Evolutionary conservation across 2,888 invertebrate genomes (phyloP).

Genomic region (Pristionchus mayeri): DNA sequence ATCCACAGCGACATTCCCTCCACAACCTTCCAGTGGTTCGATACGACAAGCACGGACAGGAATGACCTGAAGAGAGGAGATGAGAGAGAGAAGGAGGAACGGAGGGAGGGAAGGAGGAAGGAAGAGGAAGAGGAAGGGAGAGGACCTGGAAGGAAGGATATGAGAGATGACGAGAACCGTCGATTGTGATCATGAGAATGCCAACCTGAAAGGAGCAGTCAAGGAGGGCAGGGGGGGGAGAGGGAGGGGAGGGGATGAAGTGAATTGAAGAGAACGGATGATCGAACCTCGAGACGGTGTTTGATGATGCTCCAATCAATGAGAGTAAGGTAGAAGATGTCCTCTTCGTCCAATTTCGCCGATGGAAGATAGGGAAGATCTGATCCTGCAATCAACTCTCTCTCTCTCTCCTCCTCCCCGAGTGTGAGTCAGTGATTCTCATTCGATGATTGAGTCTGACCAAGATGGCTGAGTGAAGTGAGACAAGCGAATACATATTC

Average conservation of each 20-base stretch:
- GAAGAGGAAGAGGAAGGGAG: too few species aligned
- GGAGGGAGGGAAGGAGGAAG: too few species aligned
- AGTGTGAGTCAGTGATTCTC: too few species aligned
- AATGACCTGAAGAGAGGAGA: slow-evolving; percentile 50
- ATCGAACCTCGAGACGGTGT: slow-evolving; percentile 46
- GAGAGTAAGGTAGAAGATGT: slow-evolving; percentile 50
- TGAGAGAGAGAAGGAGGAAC: too few species aligned
- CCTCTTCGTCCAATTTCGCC: slow-evolving; percentile 40
- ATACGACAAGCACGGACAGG: slow-evolving; percentile 50
- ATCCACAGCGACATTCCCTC: slow-evolving; percentile 48
- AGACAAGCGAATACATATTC: slow-evolving; percentile 62
- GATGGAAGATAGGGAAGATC: slow-evolving; percentile 49
- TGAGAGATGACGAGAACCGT: slow-evolving; percentile 32
- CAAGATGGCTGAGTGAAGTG: slow-evolving; percentile 64
- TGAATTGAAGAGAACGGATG: neutral
- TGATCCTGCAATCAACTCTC: slow-evolving; percentile 24
- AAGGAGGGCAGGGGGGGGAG: neutral
- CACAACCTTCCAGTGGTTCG: slow-evolving; percentile 27
- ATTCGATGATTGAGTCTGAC: slow-evolving; percentile 25
- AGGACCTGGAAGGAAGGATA: slow-evolving; percentile 51
- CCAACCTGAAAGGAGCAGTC: slow-evolving; percentile 14
- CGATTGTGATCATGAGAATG: slow-evolving; percentile 44
- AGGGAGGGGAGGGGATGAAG: neutral
- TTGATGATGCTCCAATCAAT: slow-evolving; percentile 50
- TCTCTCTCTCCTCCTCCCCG: too few species aligned